Evolutionary conservation across 2,888 invertebrate genomes (phyloP), one percentile per base, ranked within the genome.

Genomic region (Drosophila incognita): DNA sequence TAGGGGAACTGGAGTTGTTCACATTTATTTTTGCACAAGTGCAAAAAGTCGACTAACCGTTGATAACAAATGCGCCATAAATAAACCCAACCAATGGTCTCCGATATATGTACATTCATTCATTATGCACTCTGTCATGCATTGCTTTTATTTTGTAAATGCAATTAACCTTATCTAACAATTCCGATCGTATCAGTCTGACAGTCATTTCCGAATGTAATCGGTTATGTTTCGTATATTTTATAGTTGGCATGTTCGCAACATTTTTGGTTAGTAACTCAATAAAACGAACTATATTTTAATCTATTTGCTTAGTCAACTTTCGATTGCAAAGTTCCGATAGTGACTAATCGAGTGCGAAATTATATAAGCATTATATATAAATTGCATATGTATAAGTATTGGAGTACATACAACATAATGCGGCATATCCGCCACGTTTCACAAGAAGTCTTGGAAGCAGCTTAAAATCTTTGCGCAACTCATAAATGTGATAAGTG

Each of bases 361-460:
- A 46, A 8, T 46, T 15, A 15, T 15, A 15, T 5, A 21, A 11
- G 42, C 21, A 2, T 6, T 42, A 21, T 15, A 13, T 13, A 8
- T 15, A 7, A 15, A 4, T 24, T 46, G 15, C 15, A 24, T 4
- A 46, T 38, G 18, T 38, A 38, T 38, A 40, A n/a, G n/a, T 40
- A 40, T 46, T 2, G 7, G 7, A 8, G 24, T 46, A 46, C 1
- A 15, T 58, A 31, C 33, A 56, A 36, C 56, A 73, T 87, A 89
- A 85, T 77, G 66, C 87, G 42, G 38, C 73, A 75, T 87, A 85
- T 89, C 89, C 89, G 89, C 78, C 84, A 69, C 74, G 65, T 54
- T 62, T 69, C 59, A 27, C 31, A 46, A 15, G 38, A 49, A 15
- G 42, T 8, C 35, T 27, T 35, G 8, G 83, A 69, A 65, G 66